Conservation (phyloP, 2,888 invertebrate species). For the Phrixothrix hirtus region DNA sequence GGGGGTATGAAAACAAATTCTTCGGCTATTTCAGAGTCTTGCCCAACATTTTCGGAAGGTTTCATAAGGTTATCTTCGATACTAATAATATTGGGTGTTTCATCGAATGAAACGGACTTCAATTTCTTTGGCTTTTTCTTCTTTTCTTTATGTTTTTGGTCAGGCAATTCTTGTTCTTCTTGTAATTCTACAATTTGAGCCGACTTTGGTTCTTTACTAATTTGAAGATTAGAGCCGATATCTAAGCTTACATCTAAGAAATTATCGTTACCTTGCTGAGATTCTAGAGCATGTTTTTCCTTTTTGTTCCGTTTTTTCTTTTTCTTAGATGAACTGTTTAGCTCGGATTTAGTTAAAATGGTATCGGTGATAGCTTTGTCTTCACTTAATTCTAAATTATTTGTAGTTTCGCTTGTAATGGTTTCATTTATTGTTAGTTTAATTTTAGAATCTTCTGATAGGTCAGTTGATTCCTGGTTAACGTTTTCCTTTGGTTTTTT, state of each 20-base stretch:
- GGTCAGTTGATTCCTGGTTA: background rate
- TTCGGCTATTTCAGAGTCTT: constrained; percentile 36
- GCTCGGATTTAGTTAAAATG: no score
- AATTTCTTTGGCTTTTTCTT: constrained; percentile 40
- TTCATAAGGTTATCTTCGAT: constrained; percentile 2
- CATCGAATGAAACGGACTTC: constrained; percentile 51
- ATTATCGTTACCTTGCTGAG: background rate
- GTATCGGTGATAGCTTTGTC: no score
- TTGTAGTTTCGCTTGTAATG: no score
- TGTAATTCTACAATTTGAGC: background rate
- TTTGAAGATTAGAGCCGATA: background rate
- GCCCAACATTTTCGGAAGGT: constrained; percentile 3
- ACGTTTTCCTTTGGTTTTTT: background rate
- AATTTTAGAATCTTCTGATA: background rate
- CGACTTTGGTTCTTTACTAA: background rate
- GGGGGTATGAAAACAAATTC: constrained; percentile 43
- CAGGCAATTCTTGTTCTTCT: background rate
- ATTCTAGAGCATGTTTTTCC: background rate
- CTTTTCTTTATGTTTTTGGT: constrained; percentile 1
- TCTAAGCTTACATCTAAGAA: no score
- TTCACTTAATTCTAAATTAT: no score
- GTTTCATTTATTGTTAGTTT: no score
- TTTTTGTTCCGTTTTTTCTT: constrained; percentile 3
- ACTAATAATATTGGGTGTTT: constrained; percentile 46
- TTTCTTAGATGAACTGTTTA: background rate